A percentile compares a stretch with the other conserved stretches of the same genome.
These are phyloP conservation scores for Fissipunctia ypsillon DNA, from an alignment of 2,888 invertebrate genomes.

Conservation along the genomic window DNA sequence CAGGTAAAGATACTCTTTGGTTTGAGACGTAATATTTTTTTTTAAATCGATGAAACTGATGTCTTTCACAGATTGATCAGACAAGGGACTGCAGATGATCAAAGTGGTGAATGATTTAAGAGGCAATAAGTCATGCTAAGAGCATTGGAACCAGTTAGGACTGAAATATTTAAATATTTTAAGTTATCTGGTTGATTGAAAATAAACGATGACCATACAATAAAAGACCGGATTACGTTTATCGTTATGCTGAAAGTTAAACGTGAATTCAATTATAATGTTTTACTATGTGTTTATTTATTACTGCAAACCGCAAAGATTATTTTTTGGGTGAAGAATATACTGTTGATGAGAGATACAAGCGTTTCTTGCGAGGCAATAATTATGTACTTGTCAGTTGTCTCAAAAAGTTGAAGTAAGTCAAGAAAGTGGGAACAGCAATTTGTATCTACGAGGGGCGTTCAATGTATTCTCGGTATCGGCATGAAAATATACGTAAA, in stretches of 20 bases:
- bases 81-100: background rate
- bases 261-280: slow-evolving; percentile 4
- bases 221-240: background rate
- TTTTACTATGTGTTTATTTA: background rate
- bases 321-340: background rate
- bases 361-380: background rate
- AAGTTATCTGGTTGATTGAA: background rate
- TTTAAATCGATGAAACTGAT: background rate
- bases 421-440: slow-evolving; percentile 15
- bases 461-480: no score
- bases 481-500: no score
- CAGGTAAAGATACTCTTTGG: slow-evolving; percentile 1
- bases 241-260: background rate
- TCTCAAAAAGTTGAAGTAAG: background rate
- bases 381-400: background rate
- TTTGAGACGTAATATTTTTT: background rate
- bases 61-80: background rate
- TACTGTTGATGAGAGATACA: background rate
- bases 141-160: slow-evolving; percentile 9
- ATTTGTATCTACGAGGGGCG: background rate
- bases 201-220: slow-evolving; percentile 15
- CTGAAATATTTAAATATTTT: background rate
- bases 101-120: background rate
- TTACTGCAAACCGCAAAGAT: slow-evolving; percentile 1
- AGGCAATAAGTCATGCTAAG: background rate